A percentile compares a stretch with the other conserved stretches of the same genome.
Evolutionary conservation across 2,113 vertebrate genomes (phyloP).

Genomic region (Laticauda laticaudata): DNA sequence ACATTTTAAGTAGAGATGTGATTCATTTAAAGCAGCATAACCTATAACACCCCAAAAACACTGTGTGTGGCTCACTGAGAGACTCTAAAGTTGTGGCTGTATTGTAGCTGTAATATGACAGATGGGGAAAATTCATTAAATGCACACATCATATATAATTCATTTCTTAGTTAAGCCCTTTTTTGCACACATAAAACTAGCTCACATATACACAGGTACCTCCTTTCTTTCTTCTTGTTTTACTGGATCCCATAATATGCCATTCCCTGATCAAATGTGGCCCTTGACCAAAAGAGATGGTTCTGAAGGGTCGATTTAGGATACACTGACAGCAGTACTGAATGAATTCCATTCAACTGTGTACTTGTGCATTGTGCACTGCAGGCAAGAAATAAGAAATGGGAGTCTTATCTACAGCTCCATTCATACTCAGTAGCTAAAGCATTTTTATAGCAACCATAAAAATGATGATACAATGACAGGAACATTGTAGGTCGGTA

Average conservation of each 20-base stretch:
- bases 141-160: neutral
- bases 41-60: neutral
- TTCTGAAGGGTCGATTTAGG: neutral
- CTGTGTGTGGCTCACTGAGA: neutral
- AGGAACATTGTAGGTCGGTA: neutral
- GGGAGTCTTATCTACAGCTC: neutral
- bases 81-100: neutral
- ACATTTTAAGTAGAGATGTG: neutral
- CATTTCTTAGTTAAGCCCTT: neutral
- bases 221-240: neutral
- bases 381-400: neutral
- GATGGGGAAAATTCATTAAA: neutral
- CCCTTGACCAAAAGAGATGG: neutral
- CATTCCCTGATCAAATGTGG: neutral
- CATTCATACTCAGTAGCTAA: neutral
- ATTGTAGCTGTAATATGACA: neutral
- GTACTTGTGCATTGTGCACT: neutral
- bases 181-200: neutral
- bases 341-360: neutral
- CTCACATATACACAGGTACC: neutral
- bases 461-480: neutral
- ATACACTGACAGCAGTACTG: neutral
- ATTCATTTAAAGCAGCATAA: neutral
- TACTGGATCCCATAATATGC: neutral
- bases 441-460: neutral